These are phyloP conservation scores for Pan paniscus DNA, from an alignment of 2,113 vertebrate genomes.

Conservation along the genomic window DNA sequence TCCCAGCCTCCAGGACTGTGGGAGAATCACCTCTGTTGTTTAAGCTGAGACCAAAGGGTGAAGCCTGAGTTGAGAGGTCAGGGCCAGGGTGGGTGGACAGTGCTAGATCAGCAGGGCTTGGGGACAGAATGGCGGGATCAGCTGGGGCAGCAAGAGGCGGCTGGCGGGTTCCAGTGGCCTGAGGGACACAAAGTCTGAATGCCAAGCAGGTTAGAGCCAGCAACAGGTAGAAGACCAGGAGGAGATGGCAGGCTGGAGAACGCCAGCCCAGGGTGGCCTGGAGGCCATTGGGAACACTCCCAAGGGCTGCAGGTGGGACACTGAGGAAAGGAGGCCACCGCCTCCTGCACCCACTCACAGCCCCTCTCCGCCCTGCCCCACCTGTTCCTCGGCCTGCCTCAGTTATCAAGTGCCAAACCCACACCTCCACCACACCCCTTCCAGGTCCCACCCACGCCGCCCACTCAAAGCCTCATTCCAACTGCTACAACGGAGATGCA, in stretches of 20 bases:
- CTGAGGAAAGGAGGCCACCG: accelerated
- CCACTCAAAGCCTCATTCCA: not conserved
- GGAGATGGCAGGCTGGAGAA: accelerated
- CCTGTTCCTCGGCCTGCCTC: not conserved
- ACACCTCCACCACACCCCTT: not conserved
- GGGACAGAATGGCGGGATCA: not conserved
- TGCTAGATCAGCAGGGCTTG: not conserved
- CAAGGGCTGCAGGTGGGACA: no score
- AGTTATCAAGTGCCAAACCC: not conserved
- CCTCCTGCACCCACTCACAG: not conserved
- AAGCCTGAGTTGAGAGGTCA: not conserved
- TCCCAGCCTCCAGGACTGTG: not conserved
- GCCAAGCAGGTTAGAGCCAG: not conserved
- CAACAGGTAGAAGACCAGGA: accelerated
- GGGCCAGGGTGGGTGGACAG: accelerated
- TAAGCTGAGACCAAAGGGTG: not conserved
- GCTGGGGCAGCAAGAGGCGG: accelerated
- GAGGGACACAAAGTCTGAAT: accelerated
- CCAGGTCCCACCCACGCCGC: not conserved
- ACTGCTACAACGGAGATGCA: not conserved
- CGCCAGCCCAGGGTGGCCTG: no score
- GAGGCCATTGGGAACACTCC: no score
- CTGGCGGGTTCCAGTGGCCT: accelerated
- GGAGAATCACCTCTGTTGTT: not conserved
- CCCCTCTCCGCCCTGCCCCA: not conserved